Percentiles rank a stretch among this genome's conserved stretches.
Evolutionary conservation across 2,888 invertebrate species (phyloP).

Genomic region (Palloptera scutellata): DNA sequence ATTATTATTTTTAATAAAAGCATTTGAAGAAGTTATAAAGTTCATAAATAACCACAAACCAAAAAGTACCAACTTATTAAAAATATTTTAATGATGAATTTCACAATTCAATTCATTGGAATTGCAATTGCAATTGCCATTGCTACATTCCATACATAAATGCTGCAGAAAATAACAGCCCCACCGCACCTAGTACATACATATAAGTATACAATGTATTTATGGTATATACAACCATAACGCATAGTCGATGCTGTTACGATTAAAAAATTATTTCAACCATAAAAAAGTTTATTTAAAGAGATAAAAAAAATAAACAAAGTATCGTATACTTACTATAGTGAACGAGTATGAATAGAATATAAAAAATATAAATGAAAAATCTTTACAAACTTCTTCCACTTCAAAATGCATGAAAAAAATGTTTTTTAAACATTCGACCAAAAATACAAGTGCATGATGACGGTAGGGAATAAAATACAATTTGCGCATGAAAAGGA

Average conservation of each 20-base stretch:
- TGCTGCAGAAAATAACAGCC: neutral
- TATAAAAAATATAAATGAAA: neutral
- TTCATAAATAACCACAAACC: too few relatives aligned
- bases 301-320: too few relatives aligned
- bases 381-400: slow-evolving; percentile 26
- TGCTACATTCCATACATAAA: too few relatives aligned
- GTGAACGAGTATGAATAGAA: neutral
- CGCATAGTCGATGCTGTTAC: slow-evolving; percentile 35
- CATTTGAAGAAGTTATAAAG: too few relatives aligned
- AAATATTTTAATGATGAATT: too few relatives aligned
- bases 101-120: too few relatives aligned
- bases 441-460: neutral
- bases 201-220: neutral
- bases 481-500: slow-evolving; percentile 18
- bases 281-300: slow-evolving; percentile 33
- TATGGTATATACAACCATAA: neutral
- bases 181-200: neutral
- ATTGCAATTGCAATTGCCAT: too few relatives aligned
- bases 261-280: slow-evolving; percentile 52
- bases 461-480: neutral
- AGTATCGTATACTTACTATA: too few relatives aligned
- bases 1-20: neutral
- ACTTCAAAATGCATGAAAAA: slow-evolving; percentile 33
- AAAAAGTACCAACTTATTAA: too few relatives aligned
- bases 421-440: slow-evolving; percentile 35